Conservation (phyloP, 2,797 vertebrate genomes). For the Pipistrellus pipistrellus region DNA sequence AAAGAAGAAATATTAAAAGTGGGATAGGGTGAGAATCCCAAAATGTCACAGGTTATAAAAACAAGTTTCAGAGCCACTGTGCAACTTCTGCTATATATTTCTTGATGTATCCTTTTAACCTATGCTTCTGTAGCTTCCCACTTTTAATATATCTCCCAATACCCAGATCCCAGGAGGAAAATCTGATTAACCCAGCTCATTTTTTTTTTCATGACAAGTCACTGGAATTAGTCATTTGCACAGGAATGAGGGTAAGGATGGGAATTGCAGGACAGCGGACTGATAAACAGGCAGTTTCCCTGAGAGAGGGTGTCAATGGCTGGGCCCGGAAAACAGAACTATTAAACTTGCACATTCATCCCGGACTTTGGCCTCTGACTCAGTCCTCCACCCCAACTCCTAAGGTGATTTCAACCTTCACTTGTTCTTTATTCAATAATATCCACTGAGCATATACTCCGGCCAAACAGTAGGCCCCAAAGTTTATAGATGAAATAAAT, state of each 20-base stretch:
- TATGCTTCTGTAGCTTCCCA: not conserved
- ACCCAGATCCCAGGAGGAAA: constrained; percentile 52
- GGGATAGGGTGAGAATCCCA: not conserved
- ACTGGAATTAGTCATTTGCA: constrained; percentile 13
- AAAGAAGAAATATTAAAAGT: constrained; percentile 25
- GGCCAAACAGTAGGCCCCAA: not conserved
- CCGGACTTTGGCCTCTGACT: constrained; percentile 57
- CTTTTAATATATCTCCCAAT: constrained; percentile 39
- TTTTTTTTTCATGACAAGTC: constrained; percentile 19
- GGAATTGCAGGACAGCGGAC: not conserved
- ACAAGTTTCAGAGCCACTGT: constrained; percentile 32
- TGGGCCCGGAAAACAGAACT: not conserved
- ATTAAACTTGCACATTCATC: not conserved
- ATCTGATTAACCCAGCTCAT: constrained; percentile 6
- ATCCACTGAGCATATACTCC: not conserved
- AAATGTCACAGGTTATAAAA: constrained; percentile 13
- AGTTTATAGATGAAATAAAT: constrained; percentile 17
- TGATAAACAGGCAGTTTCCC: not conserved
- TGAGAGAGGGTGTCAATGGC: not conserved
- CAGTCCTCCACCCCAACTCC: not conserved
- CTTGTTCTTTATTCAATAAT: not conserved
- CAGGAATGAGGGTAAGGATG: not conserved
- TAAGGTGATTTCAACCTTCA: not conserved
- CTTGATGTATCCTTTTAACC: constrained; percentile 4
- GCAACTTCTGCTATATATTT: constrained; percentile 5